A percentile compares a stretch with the other conserved stretches of the same genome.
These are phyloP conservation scores for Coelopa frigida DNA, from an alignment of 1,140 invertebrate species.

Conservation along the genomic window DNA sequence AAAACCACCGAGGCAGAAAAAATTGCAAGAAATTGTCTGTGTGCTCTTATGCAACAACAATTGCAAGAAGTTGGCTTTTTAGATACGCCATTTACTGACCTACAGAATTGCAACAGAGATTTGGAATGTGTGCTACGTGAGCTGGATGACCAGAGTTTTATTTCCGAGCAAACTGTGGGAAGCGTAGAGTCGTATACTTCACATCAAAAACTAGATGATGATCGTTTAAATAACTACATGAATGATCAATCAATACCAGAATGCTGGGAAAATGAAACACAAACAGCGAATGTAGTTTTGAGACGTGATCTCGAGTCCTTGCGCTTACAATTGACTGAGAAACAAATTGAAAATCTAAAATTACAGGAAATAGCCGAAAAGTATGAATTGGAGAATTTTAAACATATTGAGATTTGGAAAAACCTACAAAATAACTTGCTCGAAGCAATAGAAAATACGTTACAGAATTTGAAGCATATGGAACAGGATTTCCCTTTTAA, in stretches of 20 bases:
- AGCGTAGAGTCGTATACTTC: neutral
- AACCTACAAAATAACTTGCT: slow-evolving; percentile 4
- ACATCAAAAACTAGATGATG: neutral
- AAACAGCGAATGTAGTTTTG: slow-evolving; percentile 8
- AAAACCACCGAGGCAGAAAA: slow-evolving; percentile 17
- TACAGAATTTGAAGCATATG: neutral
- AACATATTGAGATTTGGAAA: slow-evolving; percentile 11
- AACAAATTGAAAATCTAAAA: slow-evolving; percentile 11
- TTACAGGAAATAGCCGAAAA: slow-evolving; percentile 6
- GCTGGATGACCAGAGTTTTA: slow-evolving; percentile 7
- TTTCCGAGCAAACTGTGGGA: neutral
- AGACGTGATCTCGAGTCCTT: slow-evolving; percentile 3
- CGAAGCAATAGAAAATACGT: neutral
- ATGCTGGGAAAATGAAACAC: neutral
- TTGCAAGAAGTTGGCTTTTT: slow-evolving; percentile 18
- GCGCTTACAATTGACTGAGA: slow-evolving; percentile 10
- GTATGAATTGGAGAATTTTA: neutral
- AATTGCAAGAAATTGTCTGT: slow-evolving; percentile 27
- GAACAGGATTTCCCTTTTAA: slow-evolving; percentile 1
- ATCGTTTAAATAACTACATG: neutral
- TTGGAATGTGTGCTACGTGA: slow-evolving; percentile 13
- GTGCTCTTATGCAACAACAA: slow-evolving; percentile 26
- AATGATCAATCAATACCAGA: neutral
- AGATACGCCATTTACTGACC: slow-evolving; percentile 26
- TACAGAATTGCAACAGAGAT: slow-evolving; percentile 13